These are phyloP conservation scores for Panthera uncia DNA, from an alignment of 2,113 vertebrate genomes.

Conservation along the genomic window DNA sequence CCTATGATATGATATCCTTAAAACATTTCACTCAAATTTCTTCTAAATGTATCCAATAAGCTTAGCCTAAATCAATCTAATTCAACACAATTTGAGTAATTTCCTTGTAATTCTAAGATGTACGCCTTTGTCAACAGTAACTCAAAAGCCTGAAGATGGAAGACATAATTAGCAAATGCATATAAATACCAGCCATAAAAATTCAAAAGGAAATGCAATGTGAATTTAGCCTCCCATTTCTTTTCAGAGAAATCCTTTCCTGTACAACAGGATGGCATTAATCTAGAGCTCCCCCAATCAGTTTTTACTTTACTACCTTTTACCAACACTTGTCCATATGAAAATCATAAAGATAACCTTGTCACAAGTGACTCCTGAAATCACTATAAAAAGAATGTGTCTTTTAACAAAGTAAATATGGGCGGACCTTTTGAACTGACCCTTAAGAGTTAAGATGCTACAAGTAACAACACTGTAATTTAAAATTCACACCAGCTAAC, in stretches of 20 bases:
- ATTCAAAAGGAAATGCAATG: conserved; percentile 19
- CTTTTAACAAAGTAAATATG: conserved; percentile 39
- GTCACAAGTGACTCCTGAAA: not conserved
- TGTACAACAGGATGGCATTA: conserved; percentile 16
- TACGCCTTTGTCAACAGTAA: not conserved
- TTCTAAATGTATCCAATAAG: conserved; percentile 20
- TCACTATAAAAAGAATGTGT: not conserved
- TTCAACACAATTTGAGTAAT: not conserved
- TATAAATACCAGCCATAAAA: conserved; percentile 35
- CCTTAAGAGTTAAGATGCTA: not conserved
- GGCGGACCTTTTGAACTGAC: not conserved
- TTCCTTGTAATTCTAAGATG: conserved; percentile 26
- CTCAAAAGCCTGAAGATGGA: not conserved
- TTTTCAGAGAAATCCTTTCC: not conserved
- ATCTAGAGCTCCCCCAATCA: not conserved
- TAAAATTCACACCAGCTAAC: conserved; percentile 34
- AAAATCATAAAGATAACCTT: conserved; percentile 38
- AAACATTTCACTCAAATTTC: not conserved
- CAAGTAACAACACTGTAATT: conserved; percentile 27
- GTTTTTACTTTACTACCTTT: conserved; percentile 33
- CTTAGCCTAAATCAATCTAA: conserved; percentile 28
- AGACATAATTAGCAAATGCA: conserved; percentile 10
- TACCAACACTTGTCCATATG: not conserved
- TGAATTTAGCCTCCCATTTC: not conserved
- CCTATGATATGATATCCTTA: not conserved